phyloP scores from a whole-genome alignment of 2,113 vertebrate genomes.

The Salminus brasiliensis region DNA sequence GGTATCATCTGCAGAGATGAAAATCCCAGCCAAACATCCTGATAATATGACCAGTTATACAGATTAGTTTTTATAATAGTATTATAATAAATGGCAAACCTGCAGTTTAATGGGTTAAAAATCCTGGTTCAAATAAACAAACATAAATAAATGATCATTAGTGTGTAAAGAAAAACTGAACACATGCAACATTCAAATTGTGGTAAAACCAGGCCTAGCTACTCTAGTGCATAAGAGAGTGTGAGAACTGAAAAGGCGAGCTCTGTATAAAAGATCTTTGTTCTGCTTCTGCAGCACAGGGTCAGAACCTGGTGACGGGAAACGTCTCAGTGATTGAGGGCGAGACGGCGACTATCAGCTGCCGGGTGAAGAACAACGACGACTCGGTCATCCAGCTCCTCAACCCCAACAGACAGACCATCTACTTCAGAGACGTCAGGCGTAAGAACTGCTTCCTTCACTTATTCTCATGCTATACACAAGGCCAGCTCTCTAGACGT shows the following conservation, averaged over 20 bases:
- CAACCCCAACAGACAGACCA: conserved; percentile 96
- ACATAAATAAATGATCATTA: neutral
- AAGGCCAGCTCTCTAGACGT: conserved; percentile 74
- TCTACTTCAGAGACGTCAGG: conserved; percentile 90
- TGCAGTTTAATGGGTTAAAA: no score
- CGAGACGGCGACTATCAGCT: conserved; percentile 80
- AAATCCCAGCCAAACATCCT: no score
- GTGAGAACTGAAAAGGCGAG: neutral
- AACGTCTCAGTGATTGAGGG: conserved; percentile 80
- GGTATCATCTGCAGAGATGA: no score
- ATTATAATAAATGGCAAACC: no score
- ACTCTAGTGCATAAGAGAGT: neutral
- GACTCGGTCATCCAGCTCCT: conserved; percentile 98
- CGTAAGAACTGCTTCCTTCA: conserved; percentile 87
- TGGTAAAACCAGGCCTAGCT: neutral
- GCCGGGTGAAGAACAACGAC: conserved; percentile 87
- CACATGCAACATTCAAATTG: neutral
- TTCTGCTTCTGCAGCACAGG: conserved; percentile 64
- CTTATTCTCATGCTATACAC: conserved; percentile 83
- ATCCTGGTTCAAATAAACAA: no score
- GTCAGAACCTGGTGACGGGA: conserved; percentile 94
- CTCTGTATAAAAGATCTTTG: conserved; percentile 61
- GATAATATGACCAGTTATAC: no score
- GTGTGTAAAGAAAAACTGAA: neutral
- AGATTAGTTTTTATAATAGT: no score